These are phyloP conservation scores for Entomobrya multifasciata DNA, from an alignment of 2,888 invertebrate species.

Conservation along the genomic window DNA sequence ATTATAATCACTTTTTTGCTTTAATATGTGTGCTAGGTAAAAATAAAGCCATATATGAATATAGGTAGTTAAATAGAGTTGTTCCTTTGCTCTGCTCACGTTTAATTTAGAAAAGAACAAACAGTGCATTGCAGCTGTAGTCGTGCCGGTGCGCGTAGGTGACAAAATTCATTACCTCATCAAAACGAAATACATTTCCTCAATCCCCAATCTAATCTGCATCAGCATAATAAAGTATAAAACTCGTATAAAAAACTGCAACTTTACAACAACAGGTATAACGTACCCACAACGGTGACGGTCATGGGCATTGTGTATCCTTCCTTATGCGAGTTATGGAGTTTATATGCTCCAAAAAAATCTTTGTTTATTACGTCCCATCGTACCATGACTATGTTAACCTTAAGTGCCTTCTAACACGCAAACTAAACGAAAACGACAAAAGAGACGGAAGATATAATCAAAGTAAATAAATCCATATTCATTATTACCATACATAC, in stretches of 20 bases:
- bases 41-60: too few species aligned
- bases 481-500: constrained; percentile 30
- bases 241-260: not conserved
- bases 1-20: too few species aligned
- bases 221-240: not conserved
- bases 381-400: not conserved
- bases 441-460: constrained; percentile 39
- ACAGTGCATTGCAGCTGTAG: too few species aligned
- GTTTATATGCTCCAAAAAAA: too few species aligned
- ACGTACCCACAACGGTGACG: not conserved
- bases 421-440: constrained; percentile 20
- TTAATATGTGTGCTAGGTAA: too few species aligned
- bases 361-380: not conserved
- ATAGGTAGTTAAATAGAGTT: too few species aligned
- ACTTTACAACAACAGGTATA: constrained; percentile 26
- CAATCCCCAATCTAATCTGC: not conserved
- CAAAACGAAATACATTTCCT: not conserved
- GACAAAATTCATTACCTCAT: not conserved
- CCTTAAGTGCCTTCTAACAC: constrained; percentile 45
- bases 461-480: constrained; percentile 54
- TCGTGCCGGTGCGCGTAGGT: too few species aligned
- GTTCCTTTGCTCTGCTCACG: too few species aligned
- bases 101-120: too few species aligned
- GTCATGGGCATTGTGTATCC: constrained; percentile 1
- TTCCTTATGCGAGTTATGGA: not conserved